A percentile compares a stretch with the other conserved stretches of the same genome.
These are phyloP conservation scores for Phaedon cochleariae DNA, from an alignment of 2,888 invertebrate genomes.

Conservation along the genomic window DNA sequence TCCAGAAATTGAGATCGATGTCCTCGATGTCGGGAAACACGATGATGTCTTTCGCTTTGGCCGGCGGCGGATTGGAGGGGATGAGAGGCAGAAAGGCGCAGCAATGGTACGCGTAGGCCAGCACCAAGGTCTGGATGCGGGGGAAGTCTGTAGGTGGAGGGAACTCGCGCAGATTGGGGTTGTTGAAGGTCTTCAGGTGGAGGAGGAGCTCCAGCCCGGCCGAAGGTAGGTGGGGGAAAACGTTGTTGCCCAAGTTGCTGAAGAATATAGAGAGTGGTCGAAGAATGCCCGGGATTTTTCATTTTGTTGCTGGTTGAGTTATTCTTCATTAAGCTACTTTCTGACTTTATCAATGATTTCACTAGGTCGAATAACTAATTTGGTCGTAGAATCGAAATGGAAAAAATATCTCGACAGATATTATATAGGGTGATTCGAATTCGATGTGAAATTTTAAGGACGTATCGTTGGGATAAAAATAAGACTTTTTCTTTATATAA, in stretches of 20 bases:
- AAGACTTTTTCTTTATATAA: too few relatives aligned
- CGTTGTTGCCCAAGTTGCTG: slow-evolving; percentile 91
- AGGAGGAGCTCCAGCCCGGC: slow-evolving; percentile 80
- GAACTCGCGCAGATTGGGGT: slow-evolving; percentile 86
- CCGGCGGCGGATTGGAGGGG: slow-evolving; percentile 64
- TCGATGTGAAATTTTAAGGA: too few relatives aligned
- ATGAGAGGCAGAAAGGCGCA: slow-evolving; percentile 84
- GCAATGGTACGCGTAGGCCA: slow-evolving; percentile 97
- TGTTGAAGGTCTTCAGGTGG: slow-evolving; percentile 92
- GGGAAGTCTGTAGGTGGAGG: slow-evolving; percentile 89
- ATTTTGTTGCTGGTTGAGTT: too few relatives aligned
- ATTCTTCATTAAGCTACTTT: too few relatives aligned
- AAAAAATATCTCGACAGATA: too few relatives aligned
- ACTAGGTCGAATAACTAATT: too few relatives aligned
- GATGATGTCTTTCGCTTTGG: slow-evolving; percentile 70
- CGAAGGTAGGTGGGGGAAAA: slow-evolving; percentile 84
- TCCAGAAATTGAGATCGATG: slow-evolving; percentile 81
- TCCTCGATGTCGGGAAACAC: slow-evolving; percentile 76
- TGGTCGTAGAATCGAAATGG: too few relatives aligned
- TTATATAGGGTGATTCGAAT: too few relatives aligned
- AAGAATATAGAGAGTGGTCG: slow-evolving; percentile 4
- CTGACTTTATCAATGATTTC: too few relatives aligned
- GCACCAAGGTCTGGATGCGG: slow-evolving; percentile 81
- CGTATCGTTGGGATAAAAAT: too few relatives aligned
- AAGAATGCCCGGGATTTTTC: too few relatives aligned